Conservation (phyloP, 2,888 invertebrate genomes). For the Exocentrus adspersus region DNA sequence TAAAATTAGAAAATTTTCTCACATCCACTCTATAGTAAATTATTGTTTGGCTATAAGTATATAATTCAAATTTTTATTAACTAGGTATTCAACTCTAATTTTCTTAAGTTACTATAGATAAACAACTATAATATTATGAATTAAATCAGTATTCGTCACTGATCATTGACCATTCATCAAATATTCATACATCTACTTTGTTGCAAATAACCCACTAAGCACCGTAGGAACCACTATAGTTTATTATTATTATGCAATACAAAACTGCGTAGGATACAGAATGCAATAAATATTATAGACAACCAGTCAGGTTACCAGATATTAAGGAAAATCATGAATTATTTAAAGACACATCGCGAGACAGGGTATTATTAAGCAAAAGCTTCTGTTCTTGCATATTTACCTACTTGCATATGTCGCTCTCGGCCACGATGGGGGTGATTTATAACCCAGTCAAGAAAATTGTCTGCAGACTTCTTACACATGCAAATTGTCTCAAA, state of each 20-base stretch:
- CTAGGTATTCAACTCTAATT: no score
- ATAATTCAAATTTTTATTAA: no score
- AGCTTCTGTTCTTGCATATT: conserved; percentile 34
- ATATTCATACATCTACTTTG: no score
- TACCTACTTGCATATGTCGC: conserved; percentile 29
- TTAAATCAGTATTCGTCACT: no score
- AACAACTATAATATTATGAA: no score
- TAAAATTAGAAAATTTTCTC: no score
- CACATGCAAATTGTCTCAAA: conserved; percentile 27
- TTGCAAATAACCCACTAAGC: no score
- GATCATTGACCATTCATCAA: no score
- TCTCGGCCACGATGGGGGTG: conserved; percentile 21
- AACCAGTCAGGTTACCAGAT: conserved; percentile 8
- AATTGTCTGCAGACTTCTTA: conserved; percentile 28
- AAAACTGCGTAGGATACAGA: neutral
- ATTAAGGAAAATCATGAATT: conserved; percentile 33
- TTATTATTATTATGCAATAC: conserved; percentile 3
- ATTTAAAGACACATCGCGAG: conserved; percentile 26
- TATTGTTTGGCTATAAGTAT: no score
- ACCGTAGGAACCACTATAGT: no score
- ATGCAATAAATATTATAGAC: conserved; percentile 14
- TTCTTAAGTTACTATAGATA: no score
- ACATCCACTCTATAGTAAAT: no score
- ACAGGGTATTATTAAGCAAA: conserved; percentile 37
- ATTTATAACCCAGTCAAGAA: conserved; percentile 37